These are phyloP conservation scores for Anorthoa munda DNA, from an alignment of 2,888 invertebrate genomes.

Conservation along the genomic window DNA sequence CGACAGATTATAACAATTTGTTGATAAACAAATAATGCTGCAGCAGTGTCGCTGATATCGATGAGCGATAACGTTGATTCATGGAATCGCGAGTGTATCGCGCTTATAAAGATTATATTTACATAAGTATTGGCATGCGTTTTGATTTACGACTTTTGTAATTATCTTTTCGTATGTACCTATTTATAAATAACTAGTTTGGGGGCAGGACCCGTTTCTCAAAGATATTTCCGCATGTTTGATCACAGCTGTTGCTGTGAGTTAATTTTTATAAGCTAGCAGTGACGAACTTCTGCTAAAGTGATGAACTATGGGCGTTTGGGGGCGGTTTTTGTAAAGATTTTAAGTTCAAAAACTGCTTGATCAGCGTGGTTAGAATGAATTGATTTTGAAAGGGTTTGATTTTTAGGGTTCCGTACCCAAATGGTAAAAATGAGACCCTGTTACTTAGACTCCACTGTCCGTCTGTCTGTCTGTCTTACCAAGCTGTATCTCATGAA, in stretches of 20 bases:
- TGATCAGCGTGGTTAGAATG: too few species aligned
- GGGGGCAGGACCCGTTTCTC: not conserved
- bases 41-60: conserved; percentile 9
- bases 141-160: conserved; percentile 14
- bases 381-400: not conserved
- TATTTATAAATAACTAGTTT: conserved; percentile 3
- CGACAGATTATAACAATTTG: conserved; percentile 18
- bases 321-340: not conserved
- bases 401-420: too few species aligned
- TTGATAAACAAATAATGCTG: conserved; percentile 29
- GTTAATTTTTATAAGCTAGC: too few species aligned
- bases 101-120: conserved; percentile 4
- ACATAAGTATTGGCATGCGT: not conserved
- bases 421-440: too few species aligned
- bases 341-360: not conserved
- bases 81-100: conserved; percentile 2
- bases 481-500: too few species aligned
- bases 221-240: not conserved
- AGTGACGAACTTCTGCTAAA: too few species aligned
- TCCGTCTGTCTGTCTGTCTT: too few species aligned
- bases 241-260: too few species aligned
- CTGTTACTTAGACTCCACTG: too few species aligned
- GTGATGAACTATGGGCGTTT: not conserved
- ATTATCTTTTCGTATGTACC: conserved; percentile 1
- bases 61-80: conserved; percentile 4